Conservation (phyloP, 2,113 vertebrate species). For the Trochalopteron elliotii region DNA sequence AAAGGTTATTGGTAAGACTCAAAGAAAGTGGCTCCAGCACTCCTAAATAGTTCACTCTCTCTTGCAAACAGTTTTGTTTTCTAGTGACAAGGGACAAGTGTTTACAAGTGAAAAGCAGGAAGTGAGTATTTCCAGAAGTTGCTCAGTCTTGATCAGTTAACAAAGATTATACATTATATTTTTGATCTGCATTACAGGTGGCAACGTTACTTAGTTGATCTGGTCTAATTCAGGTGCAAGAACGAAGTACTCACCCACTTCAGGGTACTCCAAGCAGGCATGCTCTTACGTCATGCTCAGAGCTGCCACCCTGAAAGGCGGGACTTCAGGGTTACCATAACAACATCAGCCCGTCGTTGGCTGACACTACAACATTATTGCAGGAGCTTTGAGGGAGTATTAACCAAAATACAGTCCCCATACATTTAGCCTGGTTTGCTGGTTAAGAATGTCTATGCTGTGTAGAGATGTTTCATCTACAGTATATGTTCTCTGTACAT, state of each 20-base stretch:
- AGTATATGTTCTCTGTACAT: not conserved
- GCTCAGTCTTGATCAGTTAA: not conserved
- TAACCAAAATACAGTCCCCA: constrained; percentile 17
- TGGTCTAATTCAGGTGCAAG: not conserved
- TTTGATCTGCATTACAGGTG: not conserved
- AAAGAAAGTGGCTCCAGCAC: not conserved
- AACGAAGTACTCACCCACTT: not conserved
- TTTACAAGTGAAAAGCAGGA: not conserved
- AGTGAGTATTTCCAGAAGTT: not conserved
- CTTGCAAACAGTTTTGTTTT: not conserved
- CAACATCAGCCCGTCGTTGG: constrained; percentile 53
- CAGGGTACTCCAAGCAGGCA: constrained; percentile 23
- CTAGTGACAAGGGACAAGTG: not conserved
- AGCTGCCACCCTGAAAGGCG: constrained; percentile 8
- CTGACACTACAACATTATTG: constrained; percentile 3
- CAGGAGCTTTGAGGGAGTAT: not conserved
- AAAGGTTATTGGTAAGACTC: not conserved
- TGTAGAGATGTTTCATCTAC: not conserved
- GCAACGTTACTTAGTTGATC: not conserved
- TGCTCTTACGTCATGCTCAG: not conserved
- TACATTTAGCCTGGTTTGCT: not conserved
- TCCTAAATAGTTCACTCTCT: not conserved
- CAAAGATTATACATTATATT: not conserved
- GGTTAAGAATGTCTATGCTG: not conserved
- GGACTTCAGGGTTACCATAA: constrained; percentile 30